Conservation (phyloP, 2,888 invertebrate genomes). For the Unio pictorum region DNA sequence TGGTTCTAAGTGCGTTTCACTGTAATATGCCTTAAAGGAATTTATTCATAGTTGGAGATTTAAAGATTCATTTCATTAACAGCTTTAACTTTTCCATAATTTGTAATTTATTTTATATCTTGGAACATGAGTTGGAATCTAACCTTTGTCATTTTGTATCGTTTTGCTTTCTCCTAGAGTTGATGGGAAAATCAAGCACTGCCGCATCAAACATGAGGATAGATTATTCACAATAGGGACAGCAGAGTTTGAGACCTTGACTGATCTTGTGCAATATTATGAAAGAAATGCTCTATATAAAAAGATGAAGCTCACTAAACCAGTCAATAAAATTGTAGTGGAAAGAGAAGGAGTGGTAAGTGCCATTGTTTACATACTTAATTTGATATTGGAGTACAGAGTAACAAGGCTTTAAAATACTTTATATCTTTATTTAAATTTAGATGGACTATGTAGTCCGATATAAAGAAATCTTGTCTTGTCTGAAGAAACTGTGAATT, state of each 20-base stretch:
- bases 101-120: too few relatives aligned
- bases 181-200: slow-evolving; percentile 96
- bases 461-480: too few relatives aligned
- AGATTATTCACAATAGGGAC: slow-evolving; percentile 91
- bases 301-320: slow-evolving; percentile 86
- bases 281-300: slow-evolving; percentile 92
- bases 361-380: not conserved
- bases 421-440: too few relatives aligned
- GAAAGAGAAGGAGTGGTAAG: slow-evolving; percentile 62
- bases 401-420: too few relatives aligned
- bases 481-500: too few relatives aligned
- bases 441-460: too few relatives aligned
- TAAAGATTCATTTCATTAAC: too few relatives aligned
- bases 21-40: too few relatives aligned
- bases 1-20: too few relatives aligned
- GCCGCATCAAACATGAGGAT: slow-evolving; percentile 93
- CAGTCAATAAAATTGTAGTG: slow-evolving; percentile 66
- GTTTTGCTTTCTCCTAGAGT: slow-evolving; percentile 77
- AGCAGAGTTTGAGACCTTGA: slow-evolving; percentile 95
- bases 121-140: not conserved
- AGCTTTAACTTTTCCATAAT: too few relatives aligned
- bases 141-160: not conserved
- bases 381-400: too few relatives aligned
- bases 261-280: slow-evolving; percentile 93
- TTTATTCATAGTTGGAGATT: too few relatives aligned